Base-by-base conservation (phyloP, 2,888 invertebrate species). In the Agapostemon virescens region DNA sequence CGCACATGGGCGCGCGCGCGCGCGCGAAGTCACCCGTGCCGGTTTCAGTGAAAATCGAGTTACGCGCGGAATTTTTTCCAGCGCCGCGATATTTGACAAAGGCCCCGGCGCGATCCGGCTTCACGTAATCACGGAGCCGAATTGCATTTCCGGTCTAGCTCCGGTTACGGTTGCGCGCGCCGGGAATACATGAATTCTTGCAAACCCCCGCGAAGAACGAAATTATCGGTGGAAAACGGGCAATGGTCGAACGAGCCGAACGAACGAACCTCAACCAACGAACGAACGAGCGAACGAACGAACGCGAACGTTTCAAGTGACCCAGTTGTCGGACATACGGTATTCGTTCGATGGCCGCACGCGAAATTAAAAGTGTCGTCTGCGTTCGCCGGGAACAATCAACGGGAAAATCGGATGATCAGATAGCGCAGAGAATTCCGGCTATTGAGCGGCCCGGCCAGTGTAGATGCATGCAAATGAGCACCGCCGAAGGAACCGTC, bases 401-500 rank as follows among this genome's bases (percentile, higher is more conserved):
- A 68, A 30, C 55, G 64, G 55, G 73, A 17, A 63, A 80, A 80
- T 80, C 69, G 73, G 45, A 45, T 64, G 63, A 80, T 80, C 70
- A 36, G 58, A 36, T 9, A 17, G 7, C 20, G 33, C 30, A 15
- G n/a, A 42, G 45, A 33, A 63, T 40, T 23, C 26, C 20, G 45
- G 30, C 38, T 40, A 66, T 68, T 52, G 72, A 72, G 26, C 45
- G 66, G 55, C 30, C 23, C 7, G 17, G 15, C 6, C 38, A 20
- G 81, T 52, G 69, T 9, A 63, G 74, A 75, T 77, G 38, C 67
- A 79, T 83, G 83, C 72, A 76, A 83, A 58, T 55, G 73, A 58
- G 63, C 23, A n/a, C 58, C 73, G 68, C 58, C 49, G 71, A 45
- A 55, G 69, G 45, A 55, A 36, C 64, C 15, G 45, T 9, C 20